Conservation (phyloP, 2,888 invertebrate species). For the Stramonita haemastoma region DNA sequence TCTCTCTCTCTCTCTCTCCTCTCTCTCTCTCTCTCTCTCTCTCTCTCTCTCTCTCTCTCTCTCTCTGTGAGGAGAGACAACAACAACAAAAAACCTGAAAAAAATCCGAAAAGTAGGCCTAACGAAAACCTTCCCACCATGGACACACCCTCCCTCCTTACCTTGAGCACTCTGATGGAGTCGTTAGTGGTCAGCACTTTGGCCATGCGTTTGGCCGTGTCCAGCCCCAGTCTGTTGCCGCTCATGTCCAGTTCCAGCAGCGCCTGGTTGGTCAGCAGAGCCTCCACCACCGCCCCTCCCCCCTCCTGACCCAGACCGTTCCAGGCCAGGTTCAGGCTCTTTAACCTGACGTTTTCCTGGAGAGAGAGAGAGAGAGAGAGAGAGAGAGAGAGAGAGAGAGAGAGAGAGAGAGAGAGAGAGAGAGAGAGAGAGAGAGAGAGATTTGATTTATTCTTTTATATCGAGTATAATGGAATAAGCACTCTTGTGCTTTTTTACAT, state of each 20-base stretch:
- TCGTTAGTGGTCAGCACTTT: slow-evolving; percentile 73
- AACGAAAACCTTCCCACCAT: too few species aligned
- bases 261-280: slow-evolving; percentile 70
- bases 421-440: not conserved
- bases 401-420: not conserved
- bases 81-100: too few species aligned
- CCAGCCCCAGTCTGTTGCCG: slow-evolving; percentile 73
- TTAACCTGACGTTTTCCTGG: slow-evolving; percentile 76
- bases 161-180: slow-evolving; percentile 68
- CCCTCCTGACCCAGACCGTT: slow-evolving; percentile 76
- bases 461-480: too few species aligned
- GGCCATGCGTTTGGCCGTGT: slow-evolving; percentile 68
- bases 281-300: slow-evolving; percentile 74
- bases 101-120: too few species aligned
- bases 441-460: too few species aligned
- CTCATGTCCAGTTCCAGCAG: slow-evolving; percentile 73
- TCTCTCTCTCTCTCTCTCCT: too few species aligned
- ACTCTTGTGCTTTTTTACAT: too few species aligned
- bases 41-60: too few species aligned
- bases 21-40: too few species aligned
- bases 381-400: not conserved
- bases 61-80: too few species aligned
- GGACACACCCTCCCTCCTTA: slow-evolving; percentile 43
- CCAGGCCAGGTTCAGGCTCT: slow-evolving; percentile 73
- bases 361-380: slow-evolving; percentile 10